phyloP scores from a whole-genome alignment of 2,888 invertebrate species.

The Parelbella ahira region DNA sequence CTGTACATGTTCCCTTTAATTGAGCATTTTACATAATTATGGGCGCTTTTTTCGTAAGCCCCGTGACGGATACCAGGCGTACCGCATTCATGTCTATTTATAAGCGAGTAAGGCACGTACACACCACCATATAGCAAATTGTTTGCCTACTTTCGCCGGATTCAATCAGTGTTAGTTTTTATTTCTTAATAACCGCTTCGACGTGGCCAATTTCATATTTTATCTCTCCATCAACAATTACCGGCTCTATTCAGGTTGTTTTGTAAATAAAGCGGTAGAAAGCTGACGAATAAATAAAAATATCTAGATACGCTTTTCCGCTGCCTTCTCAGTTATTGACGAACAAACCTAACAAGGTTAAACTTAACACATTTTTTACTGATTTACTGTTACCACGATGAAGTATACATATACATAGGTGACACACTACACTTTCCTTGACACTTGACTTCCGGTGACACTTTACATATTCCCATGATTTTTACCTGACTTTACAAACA shows the following conservation, averaged over 20 bases:
- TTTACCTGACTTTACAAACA: too few species aligned
- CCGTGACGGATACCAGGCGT: slow-evolving; percentile 4
- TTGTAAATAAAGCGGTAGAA: slow-evolving; percentile 12
- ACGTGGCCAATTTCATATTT: slow-evolving; percentile 5
- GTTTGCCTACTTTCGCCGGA: slow-evolving; percentile 10
- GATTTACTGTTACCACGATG: too few species aligned
- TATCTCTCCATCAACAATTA: slow-evolving; percentile 15
- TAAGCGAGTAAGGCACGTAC: slow-evolving; percentile 1
- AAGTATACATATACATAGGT: too few species aligned
- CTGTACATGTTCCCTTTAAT: too few species aligned
- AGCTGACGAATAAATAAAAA: neutral
- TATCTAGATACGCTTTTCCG: too few species aligned
- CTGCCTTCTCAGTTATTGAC: neutral
- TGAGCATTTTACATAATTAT: slow-evolving; percentile 6
- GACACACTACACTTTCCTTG: too few species aligned
- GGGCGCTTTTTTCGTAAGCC: slow-evolving; percentile 2
- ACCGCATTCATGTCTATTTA: slow-evolving; percentile 7
- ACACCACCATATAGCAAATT: too few species aligned
- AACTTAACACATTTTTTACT: too few species aligned
- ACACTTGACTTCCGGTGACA: too few species aligned
- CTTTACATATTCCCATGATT: too few species aligned
- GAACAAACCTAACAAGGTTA: too few species aligned
- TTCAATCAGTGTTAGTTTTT: slow-evolving; percentile 16
- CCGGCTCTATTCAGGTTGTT: slow-evolving; percentile 3
- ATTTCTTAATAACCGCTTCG: slow-evolving; percentile 3